Conservation (phyloP, 2,797 vertebrate genomes). For the Carduelis carduelis region DNA sequence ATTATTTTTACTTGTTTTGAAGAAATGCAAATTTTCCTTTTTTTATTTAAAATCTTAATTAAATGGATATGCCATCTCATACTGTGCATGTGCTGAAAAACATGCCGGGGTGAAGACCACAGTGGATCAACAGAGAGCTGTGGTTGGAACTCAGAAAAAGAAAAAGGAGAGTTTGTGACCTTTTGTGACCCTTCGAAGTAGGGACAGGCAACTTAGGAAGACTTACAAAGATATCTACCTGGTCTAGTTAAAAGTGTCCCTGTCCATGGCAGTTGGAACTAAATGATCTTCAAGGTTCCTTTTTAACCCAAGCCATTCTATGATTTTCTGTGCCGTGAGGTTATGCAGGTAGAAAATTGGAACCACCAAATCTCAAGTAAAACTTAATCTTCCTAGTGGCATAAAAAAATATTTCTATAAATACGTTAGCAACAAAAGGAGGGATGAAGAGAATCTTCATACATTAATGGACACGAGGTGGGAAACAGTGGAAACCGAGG, state of each 20-base stretch:
- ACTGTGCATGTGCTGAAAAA: not conserved
- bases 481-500: not conserved
- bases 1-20: not conserved
- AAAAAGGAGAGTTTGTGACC: not conserved
- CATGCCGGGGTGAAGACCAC: rapidly evolving
- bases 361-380: not conserved
- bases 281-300: not conserved
- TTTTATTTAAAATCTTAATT: not conserved
- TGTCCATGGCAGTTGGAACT: not conserved
- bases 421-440: not conserved
- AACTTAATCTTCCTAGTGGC: not conserved
- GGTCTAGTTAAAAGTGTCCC: not conserved
- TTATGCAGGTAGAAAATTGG: not conserved
- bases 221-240: not conserved
- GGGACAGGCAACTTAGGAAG: not conserved
- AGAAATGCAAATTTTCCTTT: not conserved
- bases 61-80: not conserved
- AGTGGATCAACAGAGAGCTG: not conserved
- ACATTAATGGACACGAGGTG: rapidly evolving
- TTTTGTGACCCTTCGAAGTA: not conserved
- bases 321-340: rapidly evolving
- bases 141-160: not conserved
- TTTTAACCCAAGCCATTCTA: not conserved
- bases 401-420: not conserved
- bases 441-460: not conserved